A percentile compares a stretch with the other conserved stretches of the same genome.
These are phyloP conservation scores for Epicauta chinensis DNA, from an alignment of 1,140 invertebrate genomes.

Conservation along the genomic window DNA sequence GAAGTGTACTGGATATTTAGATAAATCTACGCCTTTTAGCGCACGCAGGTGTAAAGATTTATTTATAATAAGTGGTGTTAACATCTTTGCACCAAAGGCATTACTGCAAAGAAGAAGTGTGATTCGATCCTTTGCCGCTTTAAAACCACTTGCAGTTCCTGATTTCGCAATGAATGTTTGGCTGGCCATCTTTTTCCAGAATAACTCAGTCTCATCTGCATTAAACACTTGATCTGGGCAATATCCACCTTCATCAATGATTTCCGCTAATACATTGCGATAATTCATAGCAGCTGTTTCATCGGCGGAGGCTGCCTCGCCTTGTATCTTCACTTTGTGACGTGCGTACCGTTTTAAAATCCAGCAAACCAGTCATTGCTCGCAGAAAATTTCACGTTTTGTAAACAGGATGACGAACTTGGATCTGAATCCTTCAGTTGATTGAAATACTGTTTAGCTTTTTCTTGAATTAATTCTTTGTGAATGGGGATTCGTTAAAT, in stretches of 20 bases:
- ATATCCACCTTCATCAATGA: constrained; percentile 33
- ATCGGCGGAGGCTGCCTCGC: constrained; percentile 38
- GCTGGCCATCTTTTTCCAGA: constrained; percentile 46
- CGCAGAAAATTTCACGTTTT: constrained; percentile 15
- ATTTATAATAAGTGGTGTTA: too few species aligned
- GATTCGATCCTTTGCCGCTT: constrained; percentile 44
- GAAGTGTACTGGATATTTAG: too few species aligned
- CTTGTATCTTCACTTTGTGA: constrained; percentile 34
- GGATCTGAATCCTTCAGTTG: constrained; percentile 18
- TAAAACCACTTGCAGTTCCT: constrained; percentile 42
- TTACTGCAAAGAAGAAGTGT: constrained; percentile 43
- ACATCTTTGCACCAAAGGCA: too few species aligned
- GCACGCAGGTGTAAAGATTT: too few species aligned
- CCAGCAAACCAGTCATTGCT: constrained; percentile 41
- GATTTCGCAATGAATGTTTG: constrained; percentile 40
- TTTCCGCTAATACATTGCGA: constrained; percentile 23
- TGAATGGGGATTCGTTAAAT: too few species aligned
- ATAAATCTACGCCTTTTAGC: too few species aligned
- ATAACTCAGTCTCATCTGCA: constrained; percentile 42
- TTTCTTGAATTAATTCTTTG: constrained; percentile 20
- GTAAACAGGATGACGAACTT: too few species aligned
- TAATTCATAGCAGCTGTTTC: constrained; percentile 32
- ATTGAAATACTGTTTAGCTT: constrained; percentile 21
- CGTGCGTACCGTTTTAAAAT: constrained; percentile 36
- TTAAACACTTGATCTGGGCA: constrained; percentile 42